Conservation (phyloP, 2,113 vertebrate genomes). For the Martes martes region DNA sequence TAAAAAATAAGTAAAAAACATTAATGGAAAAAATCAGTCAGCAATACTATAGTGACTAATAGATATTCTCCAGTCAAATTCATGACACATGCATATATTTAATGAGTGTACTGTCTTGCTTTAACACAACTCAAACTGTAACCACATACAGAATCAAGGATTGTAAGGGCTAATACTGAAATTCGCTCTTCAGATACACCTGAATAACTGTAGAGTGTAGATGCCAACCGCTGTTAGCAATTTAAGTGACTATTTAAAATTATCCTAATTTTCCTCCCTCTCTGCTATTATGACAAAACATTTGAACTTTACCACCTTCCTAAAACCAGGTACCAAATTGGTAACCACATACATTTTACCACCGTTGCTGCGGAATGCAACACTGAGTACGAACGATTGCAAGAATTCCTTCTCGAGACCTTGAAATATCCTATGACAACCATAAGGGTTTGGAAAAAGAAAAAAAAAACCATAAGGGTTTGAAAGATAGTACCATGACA, state of each 20-base stretch:
- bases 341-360: not conserved
- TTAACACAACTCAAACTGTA: not conserved
- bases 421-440: not conserved
- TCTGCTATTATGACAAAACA: conserved; percentile 7
- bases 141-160: not conserved
- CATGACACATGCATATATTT: not conserved
- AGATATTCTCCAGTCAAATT: not conserved
- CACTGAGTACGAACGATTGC: not conserved
- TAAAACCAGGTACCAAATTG: not conserved
- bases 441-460: too few relatives aligned
- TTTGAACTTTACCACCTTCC: not conserved
- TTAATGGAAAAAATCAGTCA: conserved; percentile 1
- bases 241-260: not conserved
- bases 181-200: not conserved
- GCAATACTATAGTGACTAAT: not conserved
- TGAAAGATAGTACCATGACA: not conserved
- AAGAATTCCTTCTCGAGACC: conserved; percentile 13
- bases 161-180: not conserved
- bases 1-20: not conserved
- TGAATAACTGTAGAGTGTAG: not conserved
- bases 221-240: not conserved
- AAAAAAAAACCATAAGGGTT: not conserved
- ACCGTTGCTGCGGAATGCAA: not conserved
- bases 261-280: not conserved
- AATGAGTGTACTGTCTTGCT: not conserved